Evolutionary conservation across 2,113 vertebrate genomes (phyloP).

Genomic region (Dipodomys ordii): DNA sequence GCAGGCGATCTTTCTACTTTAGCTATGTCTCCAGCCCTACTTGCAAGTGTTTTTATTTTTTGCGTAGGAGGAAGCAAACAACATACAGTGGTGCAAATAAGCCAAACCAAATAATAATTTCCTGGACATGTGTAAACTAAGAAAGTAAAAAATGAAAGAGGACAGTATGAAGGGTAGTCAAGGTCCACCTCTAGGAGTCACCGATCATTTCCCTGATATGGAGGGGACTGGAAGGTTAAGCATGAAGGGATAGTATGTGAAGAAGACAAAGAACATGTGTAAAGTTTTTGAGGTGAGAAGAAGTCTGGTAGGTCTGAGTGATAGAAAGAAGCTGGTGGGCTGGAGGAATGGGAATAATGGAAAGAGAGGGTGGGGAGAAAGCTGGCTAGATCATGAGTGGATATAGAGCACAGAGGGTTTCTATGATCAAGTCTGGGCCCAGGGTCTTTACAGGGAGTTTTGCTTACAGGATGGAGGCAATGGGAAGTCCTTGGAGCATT

Average conservation of each 20-base stretch:
- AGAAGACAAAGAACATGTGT: background rate
- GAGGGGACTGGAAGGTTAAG: background rate
- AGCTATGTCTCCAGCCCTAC: too few species aligned
- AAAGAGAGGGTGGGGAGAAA: background rate
- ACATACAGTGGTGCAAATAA: background rate
- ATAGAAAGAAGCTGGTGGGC: background rate
- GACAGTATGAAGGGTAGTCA: background rate
- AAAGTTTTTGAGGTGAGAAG: background rate
- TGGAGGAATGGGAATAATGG: background rate
- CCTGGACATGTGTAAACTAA: background rate
- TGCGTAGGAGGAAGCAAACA: background rate
- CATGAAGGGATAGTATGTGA: background rate
- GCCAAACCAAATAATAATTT: slow-evolving; percentile 11
- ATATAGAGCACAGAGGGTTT: background rate
- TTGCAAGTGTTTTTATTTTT: background rate
- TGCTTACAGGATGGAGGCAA: background rate
- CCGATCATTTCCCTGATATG: background rate
- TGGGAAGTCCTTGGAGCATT: background rate
- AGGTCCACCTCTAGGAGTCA: too few species aligned
- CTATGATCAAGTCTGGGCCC: too few species aligned
- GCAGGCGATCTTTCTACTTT: too few species aligned
- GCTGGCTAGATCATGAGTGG: background rate
- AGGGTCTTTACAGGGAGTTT: background rate
- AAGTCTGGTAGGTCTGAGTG: background rate
- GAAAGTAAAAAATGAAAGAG: background rate